Base-by-base conservation (phyloP, 2,113 vertebrate species). In the Geococcyx californianus region DNA sequence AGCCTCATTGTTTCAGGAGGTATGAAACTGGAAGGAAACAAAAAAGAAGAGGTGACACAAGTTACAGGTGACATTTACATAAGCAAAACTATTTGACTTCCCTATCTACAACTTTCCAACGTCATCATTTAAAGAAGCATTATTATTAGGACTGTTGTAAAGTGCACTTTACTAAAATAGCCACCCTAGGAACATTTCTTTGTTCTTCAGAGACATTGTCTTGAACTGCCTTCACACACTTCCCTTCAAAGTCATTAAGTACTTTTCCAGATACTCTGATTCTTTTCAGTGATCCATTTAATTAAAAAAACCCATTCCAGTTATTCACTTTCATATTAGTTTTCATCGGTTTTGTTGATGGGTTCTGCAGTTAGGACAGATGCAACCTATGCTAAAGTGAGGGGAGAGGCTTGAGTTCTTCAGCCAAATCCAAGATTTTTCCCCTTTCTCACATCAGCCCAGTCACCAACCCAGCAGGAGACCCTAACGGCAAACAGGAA, bases 341-440 rank as follows among this genome's bases (percentile, higher is more conserved):
- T n/a, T 13, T 68, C 34, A 24, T 2, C 28, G 70, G 4, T 20
- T 69, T 45, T 66, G 60, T 13, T 3, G 2, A 21, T 9, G 34
- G 33, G 28, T 28, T 72, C 36, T 16, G 44, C 2, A 68, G 45
- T 36, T 63, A 18, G 69, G 44, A n/a, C 4, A 81, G 47, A 40
- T 16, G 29, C n/a, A 36, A 11, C 2, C 5, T 33, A 7, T 10
- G 5, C 23, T 7, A 15, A 38, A 0, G 0, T 10, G 31, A 31
- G 24, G 54, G 51, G 51, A 92, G 47, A 82, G n/a, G 17, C 28
- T 36, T 36, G 5, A 1, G 3, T 16, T 64, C 52, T 59, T 62
- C 3, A 64, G 54, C 31, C 70, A 85, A 68, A 60, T 20, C 34
- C 63, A 54, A 40, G 16, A 17, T 45, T 9, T 34, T 55, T 51